Evolutionary conservation across 1,140 invertebrate species (phyloP).

Genomic region (Andrena cerasifolii): DNA sequence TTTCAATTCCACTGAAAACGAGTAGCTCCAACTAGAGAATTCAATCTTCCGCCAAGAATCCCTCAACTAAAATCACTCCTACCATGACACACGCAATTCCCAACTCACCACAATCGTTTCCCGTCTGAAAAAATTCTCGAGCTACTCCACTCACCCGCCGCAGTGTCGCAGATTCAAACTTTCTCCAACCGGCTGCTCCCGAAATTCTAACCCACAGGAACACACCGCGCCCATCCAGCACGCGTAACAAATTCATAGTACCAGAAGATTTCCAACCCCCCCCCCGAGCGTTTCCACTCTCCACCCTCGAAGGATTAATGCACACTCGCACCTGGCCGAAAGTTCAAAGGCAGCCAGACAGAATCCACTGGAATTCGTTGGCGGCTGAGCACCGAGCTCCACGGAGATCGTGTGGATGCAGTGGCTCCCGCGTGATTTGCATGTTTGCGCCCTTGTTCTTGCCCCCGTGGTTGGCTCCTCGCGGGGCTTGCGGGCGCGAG

Average conservation of each 20-base stretch:
- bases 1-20: background rate
- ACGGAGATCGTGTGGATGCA: slow-evolving; percentile 13
- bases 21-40: background rate
- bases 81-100: too few relatives aligned
- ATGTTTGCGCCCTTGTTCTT: slow-evolving; percentile 58
- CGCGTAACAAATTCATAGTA: too few relatives aligned
- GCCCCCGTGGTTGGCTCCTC: slow-evolving; percentile 24
- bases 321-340: background rate
- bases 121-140: too few relatives aligned
- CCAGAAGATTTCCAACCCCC: too few relatives aligned
- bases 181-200: too few relatives aligned
- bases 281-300: background rate
- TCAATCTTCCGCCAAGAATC: background rate
- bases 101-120: too few relatives aligned
- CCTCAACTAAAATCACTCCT: background rate
- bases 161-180: too few relatives aligned
- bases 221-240: too few relatives aligned
- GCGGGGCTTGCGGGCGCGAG: slow-evolving; percentile 24
- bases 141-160: too few relatives aligned
- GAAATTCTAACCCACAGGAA: too few relatives aligned
- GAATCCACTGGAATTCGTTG: background rate
- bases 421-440: slow-evolving; percentile 49
- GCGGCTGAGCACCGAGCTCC: background rate
- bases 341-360: background rate
- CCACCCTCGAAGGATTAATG: too few relatives aligned